Percentiles rank a stretch among this genome's conserved stretches.
These are phyloP conservation scores for Yoshiicerus persimilis DNA, from an alignment of 1,140 invertebrate species.

Conservation along the genomic window DNA sequence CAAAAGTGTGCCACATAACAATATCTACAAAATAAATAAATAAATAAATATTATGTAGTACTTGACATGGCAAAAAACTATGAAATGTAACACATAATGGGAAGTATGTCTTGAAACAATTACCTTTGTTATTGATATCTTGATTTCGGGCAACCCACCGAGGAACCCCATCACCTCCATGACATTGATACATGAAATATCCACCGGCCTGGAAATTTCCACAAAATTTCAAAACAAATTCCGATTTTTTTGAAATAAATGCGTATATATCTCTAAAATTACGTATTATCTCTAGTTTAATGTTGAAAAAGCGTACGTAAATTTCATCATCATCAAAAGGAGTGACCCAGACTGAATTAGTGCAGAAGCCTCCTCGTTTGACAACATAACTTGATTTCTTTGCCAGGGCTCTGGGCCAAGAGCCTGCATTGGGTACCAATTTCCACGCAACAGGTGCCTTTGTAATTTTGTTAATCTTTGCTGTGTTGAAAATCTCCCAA, in stretches of 20 bases:
- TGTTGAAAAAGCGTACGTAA: no score
- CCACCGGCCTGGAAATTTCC: background rate
- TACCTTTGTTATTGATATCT: constrained; percentile 36
- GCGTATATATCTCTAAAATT: no score
- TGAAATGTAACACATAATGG: background rate
- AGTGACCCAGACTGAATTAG: background rate
- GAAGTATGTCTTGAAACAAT: no score
- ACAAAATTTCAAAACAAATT: no score
- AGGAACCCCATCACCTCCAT: constrained; percentile 17
- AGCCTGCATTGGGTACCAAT: background rate
- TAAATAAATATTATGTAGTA: no score
- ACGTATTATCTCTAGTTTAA: no score
- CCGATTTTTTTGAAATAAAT: no score
- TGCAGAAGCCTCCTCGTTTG: background rate
- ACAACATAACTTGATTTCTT: background rate
- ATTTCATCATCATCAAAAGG: background rate
- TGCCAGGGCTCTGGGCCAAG: background rate
- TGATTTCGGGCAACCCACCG: constrained; percentile 32
- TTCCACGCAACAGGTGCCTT: background rate
- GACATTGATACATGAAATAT: constrained; percentile 30
- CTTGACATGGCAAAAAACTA: no score
- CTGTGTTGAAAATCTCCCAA: constrained; percentile 7
- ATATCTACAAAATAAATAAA: background rate
- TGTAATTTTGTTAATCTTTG: background rate
- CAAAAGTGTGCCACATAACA: background rate